Base-by-base conservation (phyloP, 2,888 invertebrate genomes). In the Amphipyra tragopoginis region DNA sequence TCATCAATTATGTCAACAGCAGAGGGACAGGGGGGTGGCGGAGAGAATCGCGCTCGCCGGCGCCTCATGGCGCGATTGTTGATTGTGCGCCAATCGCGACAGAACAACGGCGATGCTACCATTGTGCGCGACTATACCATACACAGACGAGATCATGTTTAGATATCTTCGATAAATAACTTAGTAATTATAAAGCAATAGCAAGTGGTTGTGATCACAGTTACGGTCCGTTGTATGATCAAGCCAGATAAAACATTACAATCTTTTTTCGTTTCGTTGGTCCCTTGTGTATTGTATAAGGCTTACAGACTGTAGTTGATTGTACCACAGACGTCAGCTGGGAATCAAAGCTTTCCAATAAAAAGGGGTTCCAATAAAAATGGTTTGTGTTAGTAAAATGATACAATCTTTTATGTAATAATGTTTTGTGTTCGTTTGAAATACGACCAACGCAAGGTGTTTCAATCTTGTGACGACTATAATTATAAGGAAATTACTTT, bases 1-100 rank as follows among this genome's bases (percentile, higher is more conserved):
- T 64, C 78, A 67, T 80, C 74, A 67, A 74, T 74, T 66, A 72
- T 61, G 72, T 68, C 78, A 71, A 67, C 68, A 72, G 40, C 11
- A 15, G 26, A 42, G 29, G 7, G 4, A 7, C 9, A 2, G n/a
- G 21, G 39, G 5, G 26, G 10, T 38, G 26, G 11, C 45, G 49
- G 29, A n/a, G 14, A 2, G 13, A 14, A 13, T 40, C 1, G 33
- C 13, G 26, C 15, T 15, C 21, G 42, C 9, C 21, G 75, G 49
- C 21, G 57, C 54, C 60, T 71, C 65, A 71, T 71, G 58, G 43
- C 40, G 34, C 56, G 56, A 34, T 56, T 49, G 65, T 61, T 61
- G 61, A 51, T 62, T 63, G 48, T 56, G 59, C 54, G 62, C 62
- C 57, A 63, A 65, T 70, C 44, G 55, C 34, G 44, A 39, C 34